Percentiles rank a stretch among this genome's conserved stretches.
Evolutionary conservation across 2,888 invertebrate species (phyloP).

Genomic region (Syrphus vitripennis): DNA sequence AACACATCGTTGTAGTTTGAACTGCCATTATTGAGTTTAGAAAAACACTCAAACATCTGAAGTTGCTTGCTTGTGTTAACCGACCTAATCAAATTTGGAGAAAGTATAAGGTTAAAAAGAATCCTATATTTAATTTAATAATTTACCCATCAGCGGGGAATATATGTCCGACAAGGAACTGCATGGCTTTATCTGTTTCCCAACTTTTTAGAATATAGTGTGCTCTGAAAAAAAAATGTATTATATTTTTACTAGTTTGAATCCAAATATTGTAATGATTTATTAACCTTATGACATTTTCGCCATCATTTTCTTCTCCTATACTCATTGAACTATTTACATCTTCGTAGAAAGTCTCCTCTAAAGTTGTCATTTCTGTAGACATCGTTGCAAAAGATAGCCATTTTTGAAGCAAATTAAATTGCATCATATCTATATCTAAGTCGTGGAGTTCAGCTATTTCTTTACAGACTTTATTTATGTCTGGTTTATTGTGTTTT

Average conservation of each 20-base stretch:
- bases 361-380: constrained; percentile 76
- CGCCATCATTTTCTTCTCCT: constrained; percentile 73
- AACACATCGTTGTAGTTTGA: constrained; percentile 76
- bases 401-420: constrained; percentile 79
- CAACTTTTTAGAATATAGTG: constrained; percentile 80
- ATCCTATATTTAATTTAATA: neutral
- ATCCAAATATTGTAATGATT: neutral
- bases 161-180: constrained; percentile 78
- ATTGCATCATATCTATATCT: constrained; percentile 77
- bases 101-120: neutral
- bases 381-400: constrained; percentile 76
- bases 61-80: constrained; percentile 78
- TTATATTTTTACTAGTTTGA: neutral
- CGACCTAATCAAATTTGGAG: neutral
- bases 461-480: constrained; percentile 78
- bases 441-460: constrained; percentile 77
- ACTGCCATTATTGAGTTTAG: constrained; percentile 79
- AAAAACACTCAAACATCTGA: constrained; percentile 80
- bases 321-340: constrained; percentile 73
- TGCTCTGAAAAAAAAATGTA: constrained; percentile 74
- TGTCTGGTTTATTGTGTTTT: constrained; percentile 77
- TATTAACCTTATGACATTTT: constrained; percentile 77
- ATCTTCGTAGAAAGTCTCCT: constrained; percentile 80
- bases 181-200: constrained; percentile 77
- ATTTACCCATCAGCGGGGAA: constrained; percentile 78